Conservation (phyloP, 2,797 vertebrate genomes). For the Spea hammondii region DNA sequence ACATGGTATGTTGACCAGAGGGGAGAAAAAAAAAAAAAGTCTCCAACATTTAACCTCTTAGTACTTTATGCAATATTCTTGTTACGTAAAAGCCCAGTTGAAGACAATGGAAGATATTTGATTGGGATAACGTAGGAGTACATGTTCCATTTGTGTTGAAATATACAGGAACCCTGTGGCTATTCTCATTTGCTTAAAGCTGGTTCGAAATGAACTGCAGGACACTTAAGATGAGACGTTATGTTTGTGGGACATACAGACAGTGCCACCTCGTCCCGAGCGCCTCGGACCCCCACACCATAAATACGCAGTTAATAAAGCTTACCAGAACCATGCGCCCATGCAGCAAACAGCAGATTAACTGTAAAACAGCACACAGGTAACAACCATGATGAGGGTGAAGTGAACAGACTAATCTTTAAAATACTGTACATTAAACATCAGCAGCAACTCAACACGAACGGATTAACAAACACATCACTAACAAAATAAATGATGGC, state of each 20-base stretch:
- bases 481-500: background rate
- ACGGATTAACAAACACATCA: background rate
- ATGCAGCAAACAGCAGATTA: slow-evolving; percentile 95
- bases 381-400: slow-evolving; percentile 66
- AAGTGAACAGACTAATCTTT: slow-evolving; percentile 34
- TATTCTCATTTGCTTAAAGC: background rate
- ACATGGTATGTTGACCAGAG: no score
- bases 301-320: slow-evolving; percentile 62
- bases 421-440: background rate
- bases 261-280: background rate
- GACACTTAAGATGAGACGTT: background rate
- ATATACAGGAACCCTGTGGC: no score
- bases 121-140: no score
- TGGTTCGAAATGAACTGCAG: background rate
- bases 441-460: background rate
- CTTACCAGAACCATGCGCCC: slow-evolving; percentile 87
- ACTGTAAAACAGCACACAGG: slow-evolving; percentile 93
- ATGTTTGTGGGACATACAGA: background rate
- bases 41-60: no score
- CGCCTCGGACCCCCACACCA: slow-evolving; percentile 56
- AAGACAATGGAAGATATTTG: no score
- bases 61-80: no score
- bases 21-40: no score
- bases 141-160: no score
- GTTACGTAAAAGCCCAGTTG: no score